phyloP scores from a whole-genome alignment of 2,797 vertebrate species.

The Catharus ustulatus region DNA sequence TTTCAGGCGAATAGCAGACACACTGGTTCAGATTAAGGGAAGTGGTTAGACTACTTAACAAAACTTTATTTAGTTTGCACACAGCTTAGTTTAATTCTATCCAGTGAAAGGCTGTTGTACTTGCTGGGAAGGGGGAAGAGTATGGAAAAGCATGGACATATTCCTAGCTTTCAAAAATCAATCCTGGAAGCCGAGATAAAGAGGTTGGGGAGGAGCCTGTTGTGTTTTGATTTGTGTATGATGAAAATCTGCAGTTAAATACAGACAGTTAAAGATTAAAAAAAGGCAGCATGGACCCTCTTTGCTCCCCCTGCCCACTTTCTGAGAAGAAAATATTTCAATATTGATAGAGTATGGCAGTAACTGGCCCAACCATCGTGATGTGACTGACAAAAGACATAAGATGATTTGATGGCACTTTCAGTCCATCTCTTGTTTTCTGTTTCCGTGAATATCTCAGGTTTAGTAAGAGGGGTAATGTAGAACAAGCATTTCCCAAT shows the following conservation, averaged over 20 bases:
- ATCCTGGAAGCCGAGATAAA: neutral
- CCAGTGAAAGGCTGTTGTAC: neutral
- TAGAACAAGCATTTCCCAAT: neutral
- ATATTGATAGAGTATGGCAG: neutral
- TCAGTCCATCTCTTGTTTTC: neutral
- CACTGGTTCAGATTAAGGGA: neutral
- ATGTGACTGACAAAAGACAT: neutral
- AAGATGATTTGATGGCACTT: neutral
- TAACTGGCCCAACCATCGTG: neutral
- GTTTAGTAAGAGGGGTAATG: neutral
- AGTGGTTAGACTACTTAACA: neutral
- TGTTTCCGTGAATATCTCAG: neutral
- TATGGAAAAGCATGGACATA: neutral
- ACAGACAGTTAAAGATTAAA: neutral
- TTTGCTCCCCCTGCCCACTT: neutral
- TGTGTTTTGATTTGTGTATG: neutral
- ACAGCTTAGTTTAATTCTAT: too few relatives aligned
- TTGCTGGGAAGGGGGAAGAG: neutral
- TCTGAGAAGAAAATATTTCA: neutral
- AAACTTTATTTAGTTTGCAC: neutral
- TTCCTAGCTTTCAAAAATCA: neutral
- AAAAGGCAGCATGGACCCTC: neutral
- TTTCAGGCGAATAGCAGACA: neutral
- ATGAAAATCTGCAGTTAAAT: neutral
- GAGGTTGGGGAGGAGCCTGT: neutral